phyloP scores from a whole-genome alignment of 2,113 vertebrate species.

The Nyctereutes procyonoides region DNA sequence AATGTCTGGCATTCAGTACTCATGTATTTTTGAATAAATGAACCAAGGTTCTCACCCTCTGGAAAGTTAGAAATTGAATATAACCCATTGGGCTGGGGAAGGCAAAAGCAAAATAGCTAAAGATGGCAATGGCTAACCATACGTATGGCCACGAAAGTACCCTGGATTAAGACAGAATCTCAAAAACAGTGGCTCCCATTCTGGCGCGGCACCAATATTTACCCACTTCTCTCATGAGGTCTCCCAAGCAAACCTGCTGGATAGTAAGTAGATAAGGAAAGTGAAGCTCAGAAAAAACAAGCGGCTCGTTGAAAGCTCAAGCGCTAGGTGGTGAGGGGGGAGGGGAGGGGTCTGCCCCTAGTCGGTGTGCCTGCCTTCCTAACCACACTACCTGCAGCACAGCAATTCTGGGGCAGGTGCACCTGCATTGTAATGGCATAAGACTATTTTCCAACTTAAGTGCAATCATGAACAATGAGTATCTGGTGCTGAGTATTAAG shows the following conservation, averaged over 20 bases:
- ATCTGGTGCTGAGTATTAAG: neutral
- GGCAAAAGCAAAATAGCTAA: neutral
- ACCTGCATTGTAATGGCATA: neutral
- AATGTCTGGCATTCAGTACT: neutral
- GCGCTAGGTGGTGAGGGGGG: fast-evolving
- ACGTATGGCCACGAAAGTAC: neutral
- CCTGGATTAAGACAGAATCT: neutral
- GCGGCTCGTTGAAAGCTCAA: neutral
- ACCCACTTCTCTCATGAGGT: neutral
- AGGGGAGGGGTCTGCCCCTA: neutral
- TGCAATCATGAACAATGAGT: neutral
- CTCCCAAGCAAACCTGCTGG: neutral
- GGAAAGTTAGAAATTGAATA: neutral
- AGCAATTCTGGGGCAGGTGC: too few species aligned
- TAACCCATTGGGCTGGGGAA: neutral
- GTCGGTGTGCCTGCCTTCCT: neutral
- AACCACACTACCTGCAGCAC: neutral
- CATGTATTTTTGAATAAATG: neutral
- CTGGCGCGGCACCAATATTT: neutral
- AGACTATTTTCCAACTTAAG: neutral
- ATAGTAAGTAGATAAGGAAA: neutral
- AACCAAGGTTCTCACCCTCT: neutral
- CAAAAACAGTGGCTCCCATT: neutral
- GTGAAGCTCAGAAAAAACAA: neutral
- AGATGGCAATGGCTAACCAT: neutral